These are phyloP conservation scores for Anorthoa munda DNA, from an alignment of 2,888 invertebrate genomes.

Conservation along the genomic window DNA sequence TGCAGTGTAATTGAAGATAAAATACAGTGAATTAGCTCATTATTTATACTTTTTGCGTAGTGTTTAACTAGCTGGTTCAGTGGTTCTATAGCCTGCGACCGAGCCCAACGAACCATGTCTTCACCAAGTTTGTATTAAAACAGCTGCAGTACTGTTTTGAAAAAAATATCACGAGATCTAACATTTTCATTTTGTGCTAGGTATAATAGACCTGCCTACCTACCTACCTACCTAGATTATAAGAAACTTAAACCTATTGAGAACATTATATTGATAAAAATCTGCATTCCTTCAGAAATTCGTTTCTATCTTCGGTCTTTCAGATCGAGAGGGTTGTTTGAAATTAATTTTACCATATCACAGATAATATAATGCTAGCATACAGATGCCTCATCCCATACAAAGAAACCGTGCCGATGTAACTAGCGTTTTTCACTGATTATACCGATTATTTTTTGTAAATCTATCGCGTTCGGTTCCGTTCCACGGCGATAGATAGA, in stretches of 20 bases:
- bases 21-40: conserved; percentile 44
- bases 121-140: conserved; percentile 46
- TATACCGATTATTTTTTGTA: too few relatives aligned
- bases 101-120: conserved; percentile 59
- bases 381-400: too few relatives aligned
- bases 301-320: background rate
- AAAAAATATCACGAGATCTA: conserved; percentile 13
- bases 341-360: too few relatives aligned
- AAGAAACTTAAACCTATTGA: background rate
- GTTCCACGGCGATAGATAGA: too few relatives aligned
- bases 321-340: too few relatives aligned
- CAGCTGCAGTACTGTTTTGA: conserved; percentile 58
- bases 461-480: too few relatives aligned
- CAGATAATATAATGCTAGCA: too few relatives aligned
- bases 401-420: too few relatives aligned
- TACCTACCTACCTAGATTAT: background rate
- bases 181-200: conserved; percentile 2
- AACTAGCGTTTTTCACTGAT: too few relatives aligned
- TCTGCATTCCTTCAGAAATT: background rate
- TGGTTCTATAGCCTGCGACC: conserved; percentile 30
- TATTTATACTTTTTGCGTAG: conserved; percentile 48
- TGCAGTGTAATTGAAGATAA: conserved; percentile 18
- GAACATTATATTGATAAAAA: background rate
- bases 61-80: conserved; percentile 48
- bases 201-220: background rate